Evolutionary conservation across 1,140 invertebrate genomes (phyloP), one percentile per base, ranked within the genome.

Genomic region (Aphidius gifuensis): DNA sequence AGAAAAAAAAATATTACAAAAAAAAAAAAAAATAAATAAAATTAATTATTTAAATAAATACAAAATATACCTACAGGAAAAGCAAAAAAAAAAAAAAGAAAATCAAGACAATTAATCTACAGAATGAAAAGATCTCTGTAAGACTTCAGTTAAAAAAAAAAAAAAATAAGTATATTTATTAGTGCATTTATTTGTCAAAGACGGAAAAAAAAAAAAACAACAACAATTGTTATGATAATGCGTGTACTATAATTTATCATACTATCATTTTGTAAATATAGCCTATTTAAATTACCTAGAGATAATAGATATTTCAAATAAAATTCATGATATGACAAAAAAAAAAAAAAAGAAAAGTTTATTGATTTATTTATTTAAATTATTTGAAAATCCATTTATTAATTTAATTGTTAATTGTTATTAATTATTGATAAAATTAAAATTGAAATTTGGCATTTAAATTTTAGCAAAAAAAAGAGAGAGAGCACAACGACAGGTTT

Each of bases 191-290:
- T 76, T 77, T 78, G 73, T 77, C 77, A 74, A 21, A 43, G 9
- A 40, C 9, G 21, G 43, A 16, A 7, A 40, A 38, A 16, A 43
- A n/a, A 43, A 16, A 55, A 16, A 72, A 73, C 51, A 50, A 64
- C 67, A 16, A 54, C 65, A 72, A 67, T 71, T 75, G 77, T 75
- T 77, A 73, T 68, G 62, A 75, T 71, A 74, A 73, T 73, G 71
- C 68, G 67, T 78, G 72, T 77, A 76, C 74, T 75, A 78, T 78
- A 76, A 72, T 73, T 78, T 77, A 77, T 71, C 68, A 76, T 69
- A 74, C 64, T 72, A 68, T 78, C 74, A 69, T 73, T 23, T 69
- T 78, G 76, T 78, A 78, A 68, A 78, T 78, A 78, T 76, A 77
- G 69, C 53, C 64, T 62, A 67, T 77, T 21, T 77, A 77, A 71